Percentiles rank a stretch among this genome's conserved stretches.
These are phyloP conservation scores for Colius striatus DNA, from an alignment of 2,113 vertebrate species.

Conservation along the genomic window DNA sequence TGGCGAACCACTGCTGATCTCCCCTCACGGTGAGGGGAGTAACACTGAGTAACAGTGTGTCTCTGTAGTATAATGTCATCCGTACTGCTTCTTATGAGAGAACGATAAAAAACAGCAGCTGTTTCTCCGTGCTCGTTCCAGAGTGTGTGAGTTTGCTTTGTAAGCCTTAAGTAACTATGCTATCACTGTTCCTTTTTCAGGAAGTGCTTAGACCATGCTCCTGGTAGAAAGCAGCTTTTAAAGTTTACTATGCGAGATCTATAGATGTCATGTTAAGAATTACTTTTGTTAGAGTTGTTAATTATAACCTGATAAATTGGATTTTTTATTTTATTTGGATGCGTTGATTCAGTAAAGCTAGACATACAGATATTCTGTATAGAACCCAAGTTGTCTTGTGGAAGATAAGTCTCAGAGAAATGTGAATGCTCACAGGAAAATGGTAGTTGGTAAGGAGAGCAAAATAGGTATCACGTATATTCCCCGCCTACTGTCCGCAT, in stretches of 20 bases:
- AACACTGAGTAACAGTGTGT: neutral
- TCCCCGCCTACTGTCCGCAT: neutral
- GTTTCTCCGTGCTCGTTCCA: neutral
- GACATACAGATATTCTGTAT: too few species aligned
- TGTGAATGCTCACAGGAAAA: neutral
- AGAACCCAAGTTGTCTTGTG: neutral
- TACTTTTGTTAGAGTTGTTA: neutral
- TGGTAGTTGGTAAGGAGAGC: neutral
- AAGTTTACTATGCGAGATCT: neutral
- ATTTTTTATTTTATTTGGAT: neutral
- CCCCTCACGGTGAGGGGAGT: neutral
- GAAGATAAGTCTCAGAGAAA: neutral
- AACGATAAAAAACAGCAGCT: neutral
- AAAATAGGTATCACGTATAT: neutral
- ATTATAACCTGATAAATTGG: neutral
- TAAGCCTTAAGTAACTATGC: neutral
- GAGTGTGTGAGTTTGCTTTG: neutral
- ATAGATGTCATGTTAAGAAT: neutral
- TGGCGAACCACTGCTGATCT: neutral
- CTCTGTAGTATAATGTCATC: neutral
- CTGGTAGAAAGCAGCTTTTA: neutral
- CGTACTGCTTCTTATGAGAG: neutral
- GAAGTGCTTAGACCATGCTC: neutral
- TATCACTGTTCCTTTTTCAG: neutral
- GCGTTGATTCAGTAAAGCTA: neutral